Evolutionary conservation across 1,140 invertebrate species (phyloP), one percentile per base, ranked within the genome.

Genomic region (Diorhabda carinulata): DNA sequence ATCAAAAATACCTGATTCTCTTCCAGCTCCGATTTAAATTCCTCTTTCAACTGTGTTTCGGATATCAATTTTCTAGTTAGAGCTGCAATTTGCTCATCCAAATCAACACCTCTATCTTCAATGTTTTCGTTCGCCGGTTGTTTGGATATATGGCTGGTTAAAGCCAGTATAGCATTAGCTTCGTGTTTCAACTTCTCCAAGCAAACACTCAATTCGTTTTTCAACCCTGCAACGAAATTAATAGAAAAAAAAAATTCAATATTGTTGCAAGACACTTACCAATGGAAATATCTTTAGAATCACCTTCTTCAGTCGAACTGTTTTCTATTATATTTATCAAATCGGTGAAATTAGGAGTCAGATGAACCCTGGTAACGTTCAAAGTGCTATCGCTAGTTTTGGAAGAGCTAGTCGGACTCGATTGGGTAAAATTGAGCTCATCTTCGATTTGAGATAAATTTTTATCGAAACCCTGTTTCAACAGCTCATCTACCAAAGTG

Each of bases 281-380:
- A 52, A 52, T 52, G 44, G 86, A 86, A 40, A 76, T 71, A 42
- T 75, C 70, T 5, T 81, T 62, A 85, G 81, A 76, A 57, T 79
- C 78, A 10, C 76, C 72, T n/a, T 78, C 68, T 44, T 76, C 72
- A 43, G 78, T 74, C 6, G 82, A 76, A n/a, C 78, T 79, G 4
- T 85, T 83, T 57, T 87, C 86, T 42, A 90, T 81, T 3, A 87
- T 85, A 5, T 84, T 83, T n/a, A 88, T 77, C 44, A 92, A 84
- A 65, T 85, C 84, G 45, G 82, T 83, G 1, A 89, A 84, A 77
- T 91, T 86, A 0, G 90, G 90, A 3, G 89, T 87, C 75, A 91
- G 87, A 73, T 90, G 87, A 10, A 91, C 86, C 74, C 85, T 83
- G 73, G 86, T 86, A 3, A 84, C 77, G n/a, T 67, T 68, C 6